These are phyloP conservation scores for Hippocampus guttulatus DNA, from an alignment of 2,113 vertebrate species.

Conservation along the genomic window DNA sequence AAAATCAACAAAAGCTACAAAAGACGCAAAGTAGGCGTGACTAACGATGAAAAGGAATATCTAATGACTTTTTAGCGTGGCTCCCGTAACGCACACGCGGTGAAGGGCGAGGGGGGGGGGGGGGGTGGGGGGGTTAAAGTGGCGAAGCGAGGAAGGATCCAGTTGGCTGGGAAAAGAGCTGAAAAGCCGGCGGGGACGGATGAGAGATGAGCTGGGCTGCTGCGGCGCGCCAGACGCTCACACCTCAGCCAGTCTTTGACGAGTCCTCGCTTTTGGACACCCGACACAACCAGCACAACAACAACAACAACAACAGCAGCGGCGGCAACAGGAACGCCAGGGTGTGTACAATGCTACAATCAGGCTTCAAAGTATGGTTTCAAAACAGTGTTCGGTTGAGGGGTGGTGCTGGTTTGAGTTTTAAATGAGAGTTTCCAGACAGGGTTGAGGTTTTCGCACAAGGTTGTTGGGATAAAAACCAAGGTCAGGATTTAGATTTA, in stretches of 20 bases:
- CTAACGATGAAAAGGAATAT: conserved; percentile 34
- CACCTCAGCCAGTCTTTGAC: conserved; percentile 11
- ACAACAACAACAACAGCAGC: neutral
- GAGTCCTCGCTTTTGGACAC: conserved; percentile 20
- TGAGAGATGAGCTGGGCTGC: conserved; percentile 20
- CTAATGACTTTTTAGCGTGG: conserved; percentile 19
- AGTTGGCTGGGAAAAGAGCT: conserved; percentile 15
- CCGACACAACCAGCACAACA: neutral
- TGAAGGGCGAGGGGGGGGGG: neutral
- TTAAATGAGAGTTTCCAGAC: too few relatives aligned
- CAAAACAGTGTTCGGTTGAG: neutral
- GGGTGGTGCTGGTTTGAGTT: too few relatives aligned
- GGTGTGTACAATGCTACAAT: neutral
- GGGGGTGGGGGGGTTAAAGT: conserved; percentile 1
- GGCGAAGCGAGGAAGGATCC: conserved; percentile 20
- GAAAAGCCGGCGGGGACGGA: conserved; percentile 9
- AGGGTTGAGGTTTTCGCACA: too few relatives aligned
- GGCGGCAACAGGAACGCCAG: neutral
- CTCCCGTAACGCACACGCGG: conserved; percentile 4
- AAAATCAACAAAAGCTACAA: conserved; percentile 13
- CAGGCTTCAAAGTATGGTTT: neutral
- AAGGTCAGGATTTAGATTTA: too few relatives aligned
- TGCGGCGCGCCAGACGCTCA: conserved; percentile 13
- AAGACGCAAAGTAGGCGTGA: conserved; percentile 16
- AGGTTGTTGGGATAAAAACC: too few relatives aligned